Evolutionary conservation across 2,888 invertebrate species (phyloP).

Genomic region (Folsomia candida): DNA sequence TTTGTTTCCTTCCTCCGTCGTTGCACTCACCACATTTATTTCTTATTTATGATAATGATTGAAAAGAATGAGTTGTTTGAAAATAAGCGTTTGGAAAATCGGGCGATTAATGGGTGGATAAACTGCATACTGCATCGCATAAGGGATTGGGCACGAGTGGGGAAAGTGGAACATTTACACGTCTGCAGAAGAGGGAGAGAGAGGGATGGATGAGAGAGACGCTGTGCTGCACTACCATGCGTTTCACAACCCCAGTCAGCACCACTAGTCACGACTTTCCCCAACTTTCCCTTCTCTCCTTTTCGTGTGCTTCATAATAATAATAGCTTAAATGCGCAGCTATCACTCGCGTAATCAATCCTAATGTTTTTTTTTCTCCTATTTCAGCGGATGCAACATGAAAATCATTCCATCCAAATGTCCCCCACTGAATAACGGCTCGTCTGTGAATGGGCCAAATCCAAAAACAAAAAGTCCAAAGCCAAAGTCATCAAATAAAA

Average conservation of each 20-base stretch:
- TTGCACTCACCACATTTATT: background rate
- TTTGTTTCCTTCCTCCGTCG: background rate
- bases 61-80: background rate
- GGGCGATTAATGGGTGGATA: background rate
- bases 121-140: background rate
- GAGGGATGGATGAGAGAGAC: too few species aligned
- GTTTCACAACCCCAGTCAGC: too few species aligned
- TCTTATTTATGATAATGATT: background rate
- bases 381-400: conserved; percentile 32
- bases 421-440: conserved; percentile 44
- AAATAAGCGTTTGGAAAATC: background rate
- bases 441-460: conserved; percentile 29
- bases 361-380: conserved; percentile 3
- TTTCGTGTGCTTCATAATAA: background rate
- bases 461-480: conserved; percentile 49
- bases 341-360: background rate
- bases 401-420: conserved; percentile 44
- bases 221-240: too few species aligned
- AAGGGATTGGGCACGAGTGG: background rate
- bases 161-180: background rate
- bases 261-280: too few species aligned
- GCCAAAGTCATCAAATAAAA: conserved; percentile 42
- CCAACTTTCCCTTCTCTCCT: background rate
- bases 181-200: background rate
- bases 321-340: background rate